phyloP scores from a whole-genome alignment of 1,140 invertebrate genomes.

The Colletes latitarsis region DNA sequence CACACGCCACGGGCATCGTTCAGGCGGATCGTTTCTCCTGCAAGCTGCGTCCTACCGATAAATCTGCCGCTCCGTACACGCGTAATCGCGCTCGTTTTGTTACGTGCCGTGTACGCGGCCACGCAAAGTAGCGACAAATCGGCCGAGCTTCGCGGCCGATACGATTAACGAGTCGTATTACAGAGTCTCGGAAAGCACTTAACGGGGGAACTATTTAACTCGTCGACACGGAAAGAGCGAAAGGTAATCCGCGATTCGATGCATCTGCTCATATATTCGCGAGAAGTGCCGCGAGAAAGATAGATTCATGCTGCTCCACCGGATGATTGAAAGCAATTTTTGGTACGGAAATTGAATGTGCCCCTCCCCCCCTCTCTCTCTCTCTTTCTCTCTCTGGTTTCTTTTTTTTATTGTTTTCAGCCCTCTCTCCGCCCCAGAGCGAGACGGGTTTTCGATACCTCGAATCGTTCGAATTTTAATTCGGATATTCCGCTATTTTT shows the following conservation, averaged over 20 bases:
- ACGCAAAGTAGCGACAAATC: constrained; percentile 43
- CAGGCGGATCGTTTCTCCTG: constrained; percentile 51
- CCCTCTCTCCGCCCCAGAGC: too few species aligned
- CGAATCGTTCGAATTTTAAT: not conserved
- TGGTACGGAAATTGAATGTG: constrained; percentile 32
- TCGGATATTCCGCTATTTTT: too few species aligned
- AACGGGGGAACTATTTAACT: constrained; percentile 24
- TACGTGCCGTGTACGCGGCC: constrained; percentile 43
- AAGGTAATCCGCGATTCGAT: constrained; percentile 34
- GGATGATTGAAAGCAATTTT: constrained; percentile 27
- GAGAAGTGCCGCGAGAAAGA: not conserved
- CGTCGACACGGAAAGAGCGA: constrained; percentile 27
- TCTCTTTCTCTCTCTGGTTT: not conserved
- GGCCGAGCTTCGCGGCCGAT: constrained; percentile 3
- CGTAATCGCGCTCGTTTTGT: constrained; percentile 62
- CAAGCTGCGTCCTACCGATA: constrained; percentile 54
- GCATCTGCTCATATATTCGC: not conserved
- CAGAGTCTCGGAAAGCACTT: constrained; percentile 42
- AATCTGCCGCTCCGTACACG: constrained; percentile 55
- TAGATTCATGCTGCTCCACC: not conserved
- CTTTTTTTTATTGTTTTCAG: not conserved
- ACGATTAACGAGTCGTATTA: constrained; percentile 52
- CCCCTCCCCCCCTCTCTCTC: not conserved
- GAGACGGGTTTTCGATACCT: not conserved
- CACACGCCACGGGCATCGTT: constrained; percentile 48